Evolutionary conservation across 2,113 vertebrate species (phyloP).

Genomic region (Rhombomys opimus): DNA sequence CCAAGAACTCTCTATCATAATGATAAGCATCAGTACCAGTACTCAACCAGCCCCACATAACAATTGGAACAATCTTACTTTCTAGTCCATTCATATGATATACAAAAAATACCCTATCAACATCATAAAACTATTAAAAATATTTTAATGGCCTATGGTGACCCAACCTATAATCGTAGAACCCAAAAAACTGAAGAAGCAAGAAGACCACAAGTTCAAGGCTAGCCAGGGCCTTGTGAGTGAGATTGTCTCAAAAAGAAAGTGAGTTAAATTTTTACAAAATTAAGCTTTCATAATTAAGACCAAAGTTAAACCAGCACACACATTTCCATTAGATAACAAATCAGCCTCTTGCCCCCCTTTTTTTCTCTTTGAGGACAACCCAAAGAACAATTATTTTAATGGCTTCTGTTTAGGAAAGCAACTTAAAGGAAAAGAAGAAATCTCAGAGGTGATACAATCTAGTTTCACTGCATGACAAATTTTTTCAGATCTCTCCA

Average conservation of each 20-base stretch:
- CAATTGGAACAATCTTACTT: not conserved
- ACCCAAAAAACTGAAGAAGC: not conserved
- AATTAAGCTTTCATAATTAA: not conserved
- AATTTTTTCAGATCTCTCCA: slow-evolving; percentile 21
- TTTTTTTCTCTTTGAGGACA: not conserved
- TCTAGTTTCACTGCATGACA: not conserved
- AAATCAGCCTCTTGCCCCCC: not conserved
- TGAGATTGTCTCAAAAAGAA: not conserved
- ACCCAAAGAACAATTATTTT: slow-evolving; percentile 8
- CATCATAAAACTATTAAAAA: no score
- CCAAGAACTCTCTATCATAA: slow-evolving; percentile 54
- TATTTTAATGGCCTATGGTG: no score
- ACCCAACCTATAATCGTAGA: not conserved
- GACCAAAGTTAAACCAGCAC: not conserved
- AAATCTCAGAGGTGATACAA: not conserved
- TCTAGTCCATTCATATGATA: no score
- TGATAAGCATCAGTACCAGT: slow-evolving; percentile 27
- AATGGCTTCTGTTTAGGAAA: not conserved
- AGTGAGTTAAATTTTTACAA: not conserved
- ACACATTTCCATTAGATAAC: not conserved
- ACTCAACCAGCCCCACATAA: not conserved
- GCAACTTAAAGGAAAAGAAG: not conserved
- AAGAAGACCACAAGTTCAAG: not conserved
- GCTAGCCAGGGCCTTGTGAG: not conserved
- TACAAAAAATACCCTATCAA: no score